Conservation (phyloP, 1,140 invertebrate species). For the Dendrolimus punctatus region DNA sequence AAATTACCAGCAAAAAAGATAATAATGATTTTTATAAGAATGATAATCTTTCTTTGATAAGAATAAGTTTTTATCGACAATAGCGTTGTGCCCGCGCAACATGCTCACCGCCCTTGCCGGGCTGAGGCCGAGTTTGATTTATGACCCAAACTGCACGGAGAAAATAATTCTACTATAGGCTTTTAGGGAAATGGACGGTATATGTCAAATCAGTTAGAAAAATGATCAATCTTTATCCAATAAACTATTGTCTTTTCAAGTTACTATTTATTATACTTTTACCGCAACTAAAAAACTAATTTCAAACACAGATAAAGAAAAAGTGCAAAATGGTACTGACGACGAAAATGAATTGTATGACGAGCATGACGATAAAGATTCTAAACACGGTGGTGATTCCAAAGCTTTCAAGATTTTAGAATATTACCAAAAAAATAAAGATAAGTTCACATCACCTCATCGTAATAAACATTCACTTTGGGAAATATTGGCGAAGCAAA, state of each 20-base stretch:
- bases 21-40: too few relatives aligned
- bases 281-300: slow-evolving; percentile 47
- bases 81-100: too few relatives aligned
- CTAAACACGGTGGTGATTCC: slow-evolving; percentile 36
- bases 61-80: too few relatives aligned
- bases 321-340: slow-evolving; percentile 26
- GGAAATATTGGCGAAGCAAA: slow-evolving; percentile 39
- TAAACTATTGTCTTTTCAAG: not conserved
- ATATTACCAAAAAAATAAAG: slow-evolving; percentile 55
- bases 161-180: too few relatives aligned
- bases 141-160: too few relatives aligned
- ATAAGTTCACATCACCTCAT: slow-evolving; percentile 40
- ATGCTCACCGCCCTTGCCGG: too few relatives aligned
- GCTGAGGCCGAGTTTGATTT: too few relatives aligned
- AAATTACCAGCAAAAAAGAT: too few relatives aligned
- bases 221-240: too few relatives aligned
- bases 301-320: slow-evolving; percentile 25
- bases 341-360: slow-evolving; percentile 37
- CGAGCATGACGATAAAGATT: slow-evolving; percentile 39
- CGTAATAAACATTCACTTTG: slow-evolving; percentile 44
- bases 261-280: slow-evolving; percentile 10
- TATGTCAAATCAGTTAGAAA: too few relatives aligned
- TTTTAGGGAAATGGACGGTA: not conserved
- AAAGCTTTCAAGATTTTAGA: slow-evolving; percentile 57
- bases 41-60: too few relatives aligned